A percentile compares a stretch with the other conserved stretches of the same genome.
Conservation (phyloP, 2,797 vertebrate genomes). For the Kryptopterus vitreolus region DNA sequence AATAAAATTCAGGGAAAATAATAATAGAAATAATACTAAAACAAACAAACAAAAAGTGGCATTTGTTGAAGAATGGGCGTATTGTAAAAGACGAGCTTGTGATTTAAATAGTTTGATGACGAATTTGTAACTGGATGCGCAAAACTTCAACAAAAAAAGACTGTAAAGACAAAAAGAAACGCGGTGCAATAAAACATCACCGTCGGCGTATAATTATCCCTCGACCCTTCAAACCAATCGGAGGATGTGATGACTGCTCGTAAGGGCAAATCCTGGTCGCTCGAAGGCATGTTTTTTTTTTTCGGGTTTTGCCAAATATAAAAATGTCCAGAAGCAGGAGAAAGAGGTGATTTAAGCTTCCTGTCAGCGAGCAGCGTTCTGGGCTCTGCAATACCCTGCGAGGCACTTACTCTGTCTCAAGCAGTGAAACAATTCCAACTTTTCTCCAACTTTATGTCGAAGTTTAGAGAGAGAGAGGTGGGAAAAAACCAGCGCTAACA, state of each 20-base stretch:
- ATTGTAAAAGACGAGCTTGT: background rate
- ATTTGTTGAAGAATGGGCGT: no score
- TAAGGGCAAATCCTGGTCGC: background rate
- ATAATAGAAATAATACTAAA: no score
- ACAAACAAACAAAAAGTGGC: no score
- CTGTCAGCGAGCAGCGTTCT: constrained; percentile 11
- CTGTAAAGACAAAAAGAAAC: background rate
- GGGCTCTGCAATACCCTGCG: constrained; percentile 21
- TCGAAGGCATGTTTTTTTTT: background rate
- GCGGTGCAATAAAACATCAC: background rate
- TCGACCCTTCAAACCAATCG: background rate
- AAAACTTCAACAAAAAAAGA: background rate
- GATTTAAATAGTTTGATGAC: background rate
- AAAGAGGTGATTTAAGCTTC: constrained; percentile 15
- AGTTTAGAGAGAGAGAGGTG: constrained; percentile 1
- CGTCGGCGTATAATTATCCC: background rate
- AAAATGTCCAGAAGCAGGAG: constrained; percentile 27
- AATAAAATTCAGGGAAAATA: no score
- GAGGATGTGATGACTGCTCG: background rate
- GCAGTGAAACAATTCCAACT: constrained; percentile 26
- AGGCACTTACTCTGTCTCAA: constrained; percentile 17
- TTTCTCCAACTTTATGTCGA: constrained; percentile 22
- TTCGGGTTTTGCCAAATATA: constrained; percentile 13
- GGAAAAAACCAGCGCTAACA: constrained; percentile 15
- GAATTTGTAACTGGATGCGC: background rate